Evolutionary conservation across 2,113 vertebrate genomes (phyloP).

Genomic region (Apodemus sylvaticus): DNA sequence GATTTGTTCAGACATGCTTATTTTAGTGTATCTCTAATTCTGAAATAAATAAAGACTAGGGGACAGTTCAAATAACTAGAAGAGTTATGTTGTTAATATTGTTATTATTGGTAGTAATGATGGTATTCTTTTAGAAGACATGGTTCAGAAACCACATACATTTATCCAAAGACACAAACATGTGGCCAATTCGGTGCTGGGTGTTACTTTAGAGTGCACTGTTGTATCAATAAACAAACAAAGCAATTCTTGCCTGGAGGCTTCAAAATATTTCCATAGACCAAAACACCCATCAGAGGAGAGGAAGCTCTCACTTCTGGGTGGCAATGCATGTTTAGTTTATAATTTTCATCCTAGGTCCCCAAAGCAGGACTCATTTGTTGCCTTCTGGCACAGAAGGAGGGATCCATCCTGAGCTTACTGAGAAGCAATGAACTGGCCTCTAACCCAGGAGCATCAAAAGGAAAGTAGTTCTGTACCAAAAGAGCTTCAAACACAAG

Average conservation of each 20-base stretch:
- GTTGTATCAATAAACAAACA: conserved; percentile 10
- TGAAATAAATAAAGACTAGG: not conserved
- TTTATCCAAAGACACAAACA: conserved; percentile 40
- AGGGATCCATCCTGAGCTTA: not conserved
- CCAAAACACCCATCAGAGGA: not conserved
- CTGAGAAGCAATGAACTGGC: not conserved
- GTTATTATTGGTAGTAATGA: not conserved
- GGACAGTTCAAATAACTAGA: not conserved
- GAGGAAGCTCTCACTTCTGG: not conserved
- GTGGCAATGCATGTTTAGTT: not conserved
- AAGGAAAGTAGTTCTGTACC: not conserved
- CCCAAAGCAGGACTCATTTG: not conserved
- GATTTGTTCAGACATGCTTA: not conserved
- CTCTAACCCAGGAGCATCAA: not conserved
- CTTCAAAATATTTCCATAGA: conserved; percentile 38
- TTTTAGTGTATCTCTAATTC: not conserved
- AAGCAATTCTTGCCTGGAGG: not conserved
- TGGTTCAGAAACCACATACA: not conserved
- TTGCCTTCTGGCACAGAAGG: conserved; percentile 18
- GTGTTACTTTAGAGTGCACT: not conserved
- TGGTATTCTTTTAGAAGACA: not conserved
- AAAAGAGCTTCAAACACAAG: not conserved
- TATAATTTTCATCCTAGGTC: not conserved
- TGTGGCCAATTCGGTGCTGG: not conserved
- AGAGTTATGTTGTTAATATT: not conserved